These are phyloP conservation scores for Cryptus armator DNA, from an alignment of 2,888 invertebrate genomes.

Conservation along the genomic window DNA sequence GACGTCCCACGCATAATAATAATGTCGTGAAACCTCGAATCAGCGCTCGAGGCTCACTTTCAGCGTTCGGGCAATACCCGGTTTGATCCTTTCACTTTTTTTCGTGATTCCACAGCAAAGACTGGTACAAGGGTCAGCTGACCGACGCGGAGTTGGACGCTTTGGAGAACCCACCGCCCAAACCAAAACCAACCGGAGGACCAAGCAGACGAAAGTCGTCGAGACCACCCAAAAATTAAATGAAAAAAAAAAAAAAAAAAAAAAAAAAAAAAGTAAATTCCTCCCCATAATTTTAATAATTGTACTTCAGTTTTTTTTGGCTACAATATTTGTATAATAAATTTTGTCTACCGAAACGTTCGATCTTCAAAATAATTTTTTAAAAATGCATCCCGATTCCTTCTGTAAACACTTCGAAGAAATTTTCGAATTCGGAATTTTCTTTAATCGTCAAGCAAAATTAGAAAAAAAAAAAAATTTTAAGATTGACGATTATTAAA, in stretches of 20 bases:
- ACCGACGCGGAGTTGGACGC: conserved; percentile 93
- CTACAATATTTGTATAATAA: conserved; percentile 72
- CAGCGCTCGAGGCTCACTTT: conserved; percentile 31
- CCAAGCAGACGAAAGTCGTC: conserved; percentile 85
- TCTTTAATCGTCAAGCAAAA: not conserved
- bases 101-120: conserved; percentile 88
- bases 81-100: conserved; percentile 65
- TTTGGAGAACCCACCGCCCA: conserved; percentile 92
- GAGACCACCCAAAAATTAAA: conserved; percentile 81
- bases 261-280: conserved; percentile 15
- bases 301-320: conserved; percentile 65
- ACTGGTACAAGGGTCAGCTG: conserved; percentile 95
- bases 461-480: not conserved
- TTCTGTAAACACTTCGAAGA: no score
- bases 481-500: not conserved
- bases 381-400: no score
- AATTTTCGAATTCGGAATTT: no score
- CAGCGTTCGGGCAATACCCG: conserved; percentile 52
- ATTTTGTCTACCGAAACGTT: conserved; percentile 65
- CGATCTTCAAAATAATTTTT: not conserved
- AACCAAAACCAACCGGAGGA: conserved; percentile 87
- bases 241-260: conserved; percentile 26
- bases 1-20: conserved; percentile 64
- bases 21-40: conserved; percentile 55
- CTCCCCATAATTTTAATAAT: conserved; percentile 30